phyloP scores from a whole-genome alignment of 2,888 invertebrate species.

The Trichogramma dendrolimi region DNA sequence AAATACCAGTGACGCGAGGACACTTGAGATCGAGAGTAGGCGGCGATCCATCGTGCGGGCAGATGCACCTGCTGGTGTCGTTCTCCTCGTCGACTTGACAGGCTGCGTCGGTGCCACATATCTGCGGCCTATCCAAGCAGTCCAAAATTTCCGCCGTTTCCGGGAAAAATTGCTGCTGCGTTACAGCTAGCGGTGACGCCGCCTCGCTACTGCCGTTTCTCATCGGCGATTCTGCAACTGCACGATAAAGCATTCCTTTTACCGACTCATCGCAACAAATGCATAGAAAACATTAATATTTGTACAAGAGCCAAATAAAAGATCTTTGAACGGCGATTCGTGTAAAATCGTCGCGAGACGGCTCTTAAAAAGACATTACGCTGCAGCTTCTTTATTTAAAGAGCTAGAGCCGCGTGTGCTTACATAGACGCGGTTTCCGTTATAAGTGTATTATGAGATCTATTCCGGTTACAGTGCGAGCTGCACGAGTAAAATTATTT shows the following conservation, averaged over 20 bases:
- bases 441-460: too few relatives aligned
- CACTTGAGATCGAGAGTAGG: conserved; percentile 61
- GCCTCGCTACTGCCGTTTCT: conserved; percentile 11
- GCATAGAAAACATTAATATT: too few relatives aligned
- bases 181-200: conserved; percentile 28
- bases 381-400: too few relatives aligned
- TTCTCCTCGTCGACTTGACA: conserved; percentile 56
- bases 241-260: not conserved
- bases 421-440: too few relatives aligned
- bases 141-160: conserved; percentile 36
- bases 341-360: too few relatives aligned
- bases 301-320: too few relatives aligned
- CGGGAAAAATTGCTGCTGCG: conserved; percentile 27
- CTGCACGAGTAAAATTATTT: too few relatives aligned
- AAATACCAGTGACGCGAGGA: conserved; percentile 61
- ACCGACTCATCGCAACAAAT: too few relatives aligned
- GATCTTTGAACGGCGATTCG: too few relatives aligned
- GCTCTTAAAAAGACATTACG: too few relatives aligned
- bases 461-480: too few relatives aligned
- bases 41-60: conserved; percentile 63
- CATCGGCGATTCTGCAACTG: conserved; percentile 35
- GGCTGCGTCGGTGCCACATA: conserved; percentile 63
- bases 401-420: too few relatives aligned
- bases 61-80: conserved; percentile 61
- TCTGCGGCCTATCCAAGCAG: conserved; percentile 48